These are phyloP conservation scores for Triops cancriformis DNA, from an alignment of 1,140 invertebrate genomes.

Conservation along the genomic window DNA sequence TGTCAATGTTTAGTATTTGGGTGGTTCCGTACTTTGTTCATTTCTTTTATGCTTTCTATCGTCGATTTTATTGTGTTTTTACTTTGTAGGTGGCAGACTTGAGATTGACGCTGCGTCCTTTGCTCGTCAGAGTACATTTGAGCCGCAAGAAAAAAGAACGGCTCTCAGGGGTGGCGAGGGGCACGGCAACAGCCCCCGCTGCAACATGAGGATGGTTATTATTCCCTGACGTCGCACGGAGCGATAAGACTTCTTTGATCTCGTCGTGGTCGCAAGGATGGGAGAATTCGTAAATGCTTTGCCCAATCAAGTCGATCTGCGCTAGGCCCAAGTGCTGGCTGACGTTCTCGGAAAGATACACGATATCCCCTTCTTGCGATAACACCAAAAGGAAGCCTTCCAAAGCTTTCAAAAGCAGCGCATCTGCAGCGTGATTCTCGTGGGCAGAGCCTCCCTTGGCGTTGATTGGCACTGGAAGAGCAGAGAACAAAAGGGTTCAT, in stretches of 20 bases:
- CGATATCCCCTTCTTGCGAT: conserved; percentile 77
- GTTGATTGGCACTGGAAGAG: conserved; percentile 1
- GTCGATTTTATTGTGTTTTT: conserved; percentile 28
- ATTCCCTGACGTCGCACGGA: conserved; percentile 27
- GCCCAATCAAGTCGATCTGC: conserved; percentile 87
- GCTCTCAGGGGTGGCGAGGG: conserved; percentile 27
- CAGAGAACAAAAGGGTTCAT: background rate
- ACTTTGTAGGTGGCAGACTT: conserved; percentile 92
- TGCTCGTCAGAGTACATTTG: conserved; percentile 83
- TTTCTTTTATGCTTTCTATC: conserved; percentile 6
- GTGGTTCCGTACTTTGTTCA: background rate
- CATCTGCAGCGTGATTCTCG: conserved; percentile 25
- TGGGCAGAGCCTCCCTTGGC: conserved; percentile 15
- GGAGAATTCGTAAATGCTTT: conserved; percentile 84
- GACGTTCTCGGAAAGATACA: conserved; percentile 85
- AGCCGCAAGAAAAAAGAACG: conserved; percentile 68
- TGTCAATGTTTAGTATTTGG: background rate
- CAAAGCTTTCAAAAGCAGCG: conserved; percentile 63
- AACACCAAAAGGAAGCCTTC: conserved; percentile 81
- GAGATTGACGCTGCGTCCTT: conserved; percentile 81
- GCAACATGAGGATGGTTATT: conserved; percentile 39
- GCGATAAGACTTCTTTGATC: conserved; percentile 64
- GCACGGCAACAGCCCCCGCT: conserved; percentile 33
- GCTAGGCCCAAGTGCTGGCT: conserved; percentile 77
- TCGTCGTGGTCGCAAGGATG: conserved; percentile 94